Evolutionary conservation across 23 tunicate genomes (phyloP).

Genomic region (Clavelina lepadiformis): DNA sequence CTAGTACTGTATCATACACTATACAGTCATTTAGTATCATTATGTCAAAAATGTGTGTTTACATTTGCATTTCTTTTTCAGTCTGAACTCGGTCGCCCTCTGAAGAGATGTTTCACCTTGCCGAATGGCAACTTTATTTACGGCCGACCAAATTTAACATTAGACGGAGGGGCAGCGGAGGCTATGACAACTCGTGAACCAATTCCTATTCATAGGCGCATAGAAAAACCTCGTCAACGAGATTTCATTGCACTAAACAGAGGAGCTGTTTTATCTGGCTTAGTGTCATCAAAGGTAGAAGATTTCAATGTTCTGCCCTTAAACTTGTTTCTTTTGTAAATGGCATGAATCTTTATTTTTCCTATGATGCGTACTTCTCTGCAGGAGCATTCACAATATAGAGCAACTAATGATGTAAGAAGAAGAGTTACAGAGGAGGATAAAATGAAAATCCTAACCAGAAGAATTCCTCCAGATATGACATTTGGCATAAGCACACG

Average conservation of each 20-base stretch:
- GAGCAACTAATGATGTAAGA: conserved; percentile 84
- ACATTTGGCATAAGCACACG: conserved; percentile 93
- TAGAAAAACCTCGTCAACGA: conserved; percentile 62
- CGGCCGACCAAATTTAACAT: conserved; percentile 64
- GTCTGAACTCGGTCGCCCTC: conserved; percentile 75
- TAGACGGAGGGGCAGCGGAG: conserved; percentile 85
- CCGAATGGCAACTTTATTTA: conserved; percentile 70
- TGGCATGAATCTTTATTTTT: too few species aligned
- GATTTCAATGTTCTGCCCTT: not conserved
- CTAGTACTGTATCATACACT: not conserved
- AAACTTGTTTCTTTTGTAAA: too few species aligned
- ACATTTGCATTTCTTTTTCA: conserved; percentile 10
- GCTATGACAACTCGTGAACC: conserved; percentile 88
- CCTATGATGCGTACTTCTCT: too few species aligned
- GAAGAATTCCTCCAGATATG: conserved; percentile 84
- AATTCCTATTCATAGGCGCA: conserved; percentile 50
- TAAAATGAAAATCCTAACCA: conserved; percentile 68
- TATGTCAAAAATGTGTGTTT: not conserved
- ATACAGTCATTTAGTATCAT: not conserved
- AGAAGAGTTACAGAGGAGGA: conserved; percentile 64
- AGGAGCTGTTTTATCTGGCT: conserved; percentile 72
- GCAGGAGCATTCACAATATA: conserved; percentile 75
- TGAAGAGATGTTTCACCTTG: conserved; percentile 66
- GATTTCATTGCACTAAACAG: conserved; percentile 86
- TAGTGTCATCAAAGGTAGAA: conserved; percentile 76